phyloP scores from a whole-genome alignment of 2,113 vertebrate species.

The Oncorhynchus clarkii region DNA sequence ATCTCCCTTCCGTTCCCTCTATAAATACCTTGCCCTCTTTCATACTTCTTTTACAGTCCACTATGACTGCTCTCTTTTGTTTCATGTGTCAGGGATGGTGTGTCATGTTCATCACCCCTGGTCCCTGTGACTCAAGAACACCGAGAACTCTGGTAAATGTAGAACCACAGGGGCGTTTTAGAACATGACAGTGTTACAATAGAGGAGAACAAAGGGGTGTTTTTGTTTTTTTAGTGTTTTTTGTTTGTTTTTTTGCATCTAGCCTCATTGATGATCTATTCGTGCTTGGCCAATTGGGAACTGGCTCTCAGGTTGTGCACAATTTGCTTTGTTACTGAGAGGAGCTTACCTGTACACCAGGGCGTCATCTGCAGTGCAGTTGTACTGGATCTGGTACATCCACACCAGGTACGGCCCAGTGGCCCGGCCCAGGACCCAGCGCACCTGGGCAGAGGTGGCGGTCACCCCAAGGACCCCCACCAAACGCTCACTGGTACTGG shows the following conservation, averaged over 20 bases:
- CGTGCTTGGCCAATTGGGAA: no score
- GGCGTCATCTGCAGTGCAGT: slow-evolving; percentile 70
- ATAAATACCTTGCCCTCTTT: slow-evolving; percentile 9
- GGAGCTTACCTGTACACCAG: slow-evolving; percentile 78
- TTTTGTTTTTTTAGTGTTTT: neutral
- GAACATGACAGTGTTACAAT: slow-evolving; percentile 46
- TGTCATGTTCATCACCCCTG: neutral
- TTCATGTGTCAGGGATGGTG: neutral
- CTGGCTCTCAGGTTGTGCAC: neutral
- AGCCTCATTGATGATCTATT: neutral
- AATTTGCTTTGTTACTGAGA: slow-evolving; percentile 53
- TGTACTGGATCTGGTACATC: slow-evolving; percentile 84
- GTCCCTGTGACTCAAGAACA: neutral
- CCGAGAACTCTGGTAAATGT: neutral
- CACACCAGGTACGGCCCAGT: slow-evolving; percentile 70
- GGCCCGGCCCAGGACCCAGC: slow-evolving; percentile 78
- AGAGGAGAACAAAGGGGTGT: neutral
- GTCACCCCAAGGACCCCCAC: slow-evolving; percentile 84
- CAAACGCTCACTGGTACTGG: slow-evolving; percentile 39
- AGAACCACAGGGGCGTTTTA: neutral
- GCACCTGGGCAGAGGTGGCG: slow-evolving; percentile 82
- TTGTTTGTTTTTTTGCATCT: neutral
- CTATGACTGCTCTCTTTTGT: neutral
- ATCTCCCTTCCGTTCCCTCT: slow-evolving; percentile 12
- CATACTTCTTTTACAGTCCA: neutral